Conservation (phyloP, 2,797 vertebrate genomes). For the Ateles fusciceps region DNA sequence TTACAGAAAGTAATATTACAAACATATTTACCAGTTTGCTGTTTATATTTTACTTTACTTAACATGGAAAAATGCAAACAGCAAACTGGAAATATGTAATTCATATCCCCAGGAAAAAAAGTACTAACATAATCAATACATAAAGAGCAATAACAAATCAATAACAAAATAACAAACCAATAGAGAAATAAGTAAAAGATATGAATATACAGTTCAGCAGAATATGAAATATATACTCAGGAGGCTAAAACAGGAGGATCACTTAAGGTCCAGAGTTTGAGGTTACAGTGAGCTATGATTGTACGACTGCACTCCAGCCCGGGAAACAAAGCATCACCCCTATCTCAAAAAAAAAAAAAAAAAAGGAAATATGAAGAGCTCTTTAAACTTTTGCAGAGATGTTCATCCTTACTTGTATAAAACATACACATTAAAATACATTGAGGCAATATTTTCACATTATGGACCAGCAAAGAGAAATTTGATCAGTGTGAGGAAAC, state of each 20-base stretch:
- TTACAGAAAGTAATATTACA: background rate
- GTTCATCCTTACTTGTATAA: background rate
- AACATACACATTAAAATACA: background rate
- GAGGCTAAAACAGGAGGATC: background rate
- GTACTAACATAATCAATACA: background rate
- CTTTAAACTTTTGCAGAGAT: background rate
- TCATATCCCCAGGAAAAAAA: background rate
- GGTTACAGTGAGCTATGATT: background rate
- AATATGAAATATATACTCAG: background rate
- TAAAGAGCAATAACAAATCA: constrained; percentile 33
- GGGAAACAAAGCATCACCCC: background rate
- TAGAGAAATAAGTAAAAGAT: background rate
- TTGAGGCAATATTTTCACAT: background rate
- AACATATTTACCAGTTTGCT: background rate
- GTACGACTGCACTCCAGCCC: background rate
- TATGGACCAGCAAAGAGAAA: background rate
- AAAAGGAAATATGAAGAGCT: background rate
- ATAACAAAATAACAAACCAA: background rate
- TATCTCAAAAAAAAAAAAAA: background rate
- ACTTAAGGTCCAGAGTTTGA: background rate
- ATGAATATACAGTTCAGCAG: background rate
- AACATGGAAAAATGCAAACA: constrained; percentile 16
- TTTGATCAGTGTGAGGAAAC: background rate
- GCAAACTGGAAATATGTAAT: background rate
- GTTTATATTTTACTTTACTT: background rate